Base-by-base conservation (phyloP, 2,113 vertebrate genomes). In the Parus major region DNA sequence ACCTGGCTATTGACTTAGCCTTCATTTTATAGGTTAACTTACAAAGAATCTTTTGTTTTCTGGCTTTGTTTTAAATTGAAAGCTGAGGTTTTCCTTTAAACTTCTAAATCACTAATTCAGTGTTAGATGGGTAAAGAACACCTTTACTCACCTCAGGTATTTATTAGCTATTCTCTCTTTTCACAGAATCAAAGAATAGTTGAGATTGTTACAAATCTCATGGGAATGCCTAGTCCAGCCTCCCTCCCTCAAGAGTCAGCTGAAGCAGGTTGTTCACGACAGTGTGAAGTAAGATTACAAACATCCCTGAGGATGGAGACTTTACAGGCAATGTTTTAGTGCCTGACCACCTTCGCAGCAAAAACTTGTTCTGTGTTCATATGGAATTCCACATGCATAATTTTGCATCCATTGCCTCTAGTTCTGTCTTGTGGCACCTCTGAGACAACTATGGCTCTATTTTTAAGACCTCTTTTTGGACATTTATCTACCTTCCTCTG, bases 401-500 rank as follows among this genome's bases (percentile, higher is more conserved):
- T 8, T 86, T 69, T 84, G 35, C 28, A 47, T 11, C 49, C 2
- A 2, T n/a, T 64, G 12, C 12, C 50, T 46, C 11, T 50, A 36
- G 33, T 16, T 29, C 3, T 78, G 35, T 85, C 29, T 7, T 39
- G 14, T 18, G 20, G 28, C 21, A 46, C 15, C 31, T 36, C 46
- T 47, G 42, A 47, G 24, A 24, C 27, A 46, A 19, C 3, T 22
- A 31, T 19, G 22, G 20, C 5, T 63, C 19, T 5, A 8, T 15
- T 41, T 81, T 82, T 39, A 65, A 64, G 13, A 9, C 15, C 23
- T 70, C 29, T 29, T 14, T 18, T n/a, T 6, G 2, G 33, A 10
- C 1, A 6, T 88, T 70, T 82, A 39, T 8, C 5, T 6, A 15
- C 1, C 25, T 59, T 52, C 2, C 18, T 41, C 35, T 2, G 0